phyloP scores from a whole-genome alignment of 2,113 vertebrate species.

The Leiothrix lutea region DNA sequence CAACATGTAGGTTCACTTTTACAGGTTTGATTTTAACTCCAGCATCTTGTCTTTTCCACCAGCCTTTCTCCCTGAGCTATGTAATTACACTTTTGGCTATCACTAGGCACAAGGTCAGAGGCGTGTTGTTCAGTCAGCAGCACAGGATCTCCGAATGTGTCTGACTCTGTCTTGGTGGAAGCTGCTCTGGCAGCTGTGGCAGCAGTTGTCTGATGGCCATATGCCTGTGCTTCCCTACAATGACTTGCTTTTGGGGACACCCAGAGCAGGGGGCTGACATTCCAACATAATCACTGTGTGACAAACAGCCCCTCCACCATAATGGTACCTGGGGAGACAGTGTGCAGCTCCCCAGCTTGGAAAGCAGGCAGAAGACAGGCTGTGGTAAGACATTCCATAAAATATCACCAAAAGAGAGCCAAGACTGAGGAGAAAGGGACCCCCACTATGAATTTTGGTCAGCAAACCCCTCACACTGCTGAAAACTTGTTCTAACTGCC shows the following conservation, averaged over 20 bases:
- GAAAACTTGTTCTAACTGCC: not conserved
- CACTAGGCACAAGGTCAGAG: not conserved
- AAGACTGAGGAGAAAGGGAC: not conserved
- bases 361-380: not conserved
- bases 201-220: not conserved
- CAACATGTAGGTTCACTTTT: fast-evolving
- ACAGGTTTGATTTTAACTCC: not conserved
- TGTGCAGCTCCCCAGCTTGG: fast-evolving
- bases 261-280: not conserved
- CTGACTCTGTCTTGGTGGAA: not conserved
- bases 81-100: fast-evolving
- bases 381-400: not conserved
- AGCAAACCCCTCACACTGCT: not conserved
- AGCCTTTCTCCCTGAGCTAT: not conserved
- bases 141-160: fast-evolving
- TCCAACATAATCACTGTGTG: fast-evolving
- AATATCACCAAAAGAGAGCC: not conserved
- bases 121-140: not conserved
- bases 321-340: fast-evolving
- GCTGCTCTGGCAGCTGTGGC: not conserved
- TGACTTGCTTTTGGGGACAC: fast-evolving
- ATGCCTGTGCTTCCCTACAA: fast-evolving
- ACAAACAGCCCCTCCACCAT: not conserved
- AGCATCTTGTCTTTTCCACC: not conserved
- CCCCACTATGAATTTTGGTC: not conserved